Conservation (phyloP, 2,888 invertebrate species). For the Parnassius mnemosyne region DNA sequence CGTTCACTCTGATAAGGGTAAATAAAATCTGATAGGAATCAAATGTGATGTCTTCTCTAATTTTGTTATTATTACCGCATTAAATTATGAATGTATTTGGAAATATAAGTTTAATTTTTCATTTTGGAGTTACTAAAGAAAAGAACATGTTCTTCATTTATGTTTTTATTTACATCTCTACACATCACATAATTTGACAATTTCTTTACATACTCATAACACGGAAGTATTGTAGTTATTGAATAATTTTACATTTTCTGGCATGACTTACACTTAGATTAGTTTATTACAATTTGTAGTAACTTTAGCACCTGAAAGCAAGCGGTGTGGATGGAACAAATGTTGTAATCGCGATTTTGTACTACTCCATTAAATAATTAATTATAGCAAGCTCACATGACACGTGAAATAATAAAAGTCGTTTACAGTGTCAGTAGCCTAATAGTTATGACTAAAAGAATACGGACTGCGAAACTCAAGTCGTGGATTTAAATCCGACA, state of each 20-base stretch:
- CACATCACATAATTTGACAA: conserved; percentile 66
- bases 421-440: no score
- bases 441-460: no score
- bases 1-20: no score
- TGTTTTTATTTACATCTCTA: conserved; percentile 71
- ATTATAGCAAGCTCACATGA: conserved; percentile 13
- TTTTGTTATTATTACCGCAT: no score
- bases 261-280: conserved; percentile 27
- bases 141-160: conserved; percentile 38
- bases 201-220: conserved; percentile 29
- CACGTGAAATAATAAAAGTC: conserved; percentile 1
- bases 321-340: conserved; percentile 60
- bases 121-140: conserved; percentile 19
- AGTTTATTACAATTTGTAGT: conserved; percentile 30
- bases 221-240: conserved; percentile 12
- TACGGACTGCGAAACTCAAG: no score
- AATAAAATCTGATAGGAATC: no score
- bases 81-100: no score
- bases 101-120: no score
- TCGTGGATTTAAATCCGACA: no score
- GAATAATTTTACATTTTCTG: conserved; percentile 27
- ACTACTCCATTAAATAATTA: conserved; percentile 39
- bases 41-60: no score
- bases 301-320: conserved; percentile 57
- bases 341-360: conserved; percentile 45